These are phyloP conservation scores for Pogonocichla stellata DNA, from an alignment of 2,113 vertebrate species.

Conservation along the genomic window DNA sequence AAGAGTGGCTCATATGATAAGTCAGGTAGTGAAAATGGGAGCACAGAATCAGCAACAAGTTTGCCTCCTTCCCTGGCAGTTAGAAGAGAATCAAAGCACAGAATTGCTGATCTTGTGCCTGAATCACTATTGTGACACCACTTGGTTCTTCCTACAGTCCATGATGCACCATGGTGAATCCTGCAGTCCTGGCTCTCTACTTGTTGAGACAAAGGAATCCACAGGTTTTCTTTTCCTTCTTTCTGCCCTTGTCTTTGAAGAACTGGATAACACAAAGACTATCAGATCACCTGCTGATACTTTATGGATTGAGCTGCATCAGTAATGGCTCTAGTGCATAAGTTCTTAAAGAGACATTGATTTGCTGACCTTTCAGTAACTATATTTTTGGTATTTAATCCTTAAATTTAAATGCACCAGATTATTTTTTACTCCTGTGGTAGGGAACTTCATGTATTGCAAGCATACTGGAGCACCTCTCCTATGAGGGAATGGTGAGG, in stretches of 20 bases:
- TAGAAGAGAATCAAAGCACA: background rate
- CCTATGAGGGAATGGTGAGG: background rate
- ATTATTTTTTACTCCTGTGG: background rate
- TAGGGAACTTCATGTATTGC: background rate
- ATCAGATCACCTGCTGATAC: background rate
- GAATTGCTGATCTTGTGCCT: background rate
- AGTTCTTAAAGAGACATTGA: background rate
- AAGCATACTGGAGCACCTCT: background rate
- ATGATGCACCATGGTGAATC: background rate
- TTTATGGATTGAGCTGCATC: background rate
- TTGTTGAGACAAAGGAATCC: background rate
- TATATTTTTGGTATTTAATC: background rate
- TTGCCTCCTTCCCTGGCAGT: background rate
- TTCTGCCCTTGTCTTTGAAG: background rate
- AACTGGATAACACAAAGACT: background rate
- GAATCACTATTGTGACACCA: background rate
- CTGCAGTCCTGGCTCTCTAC: background rate
- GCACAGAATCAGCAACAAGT: background rate
- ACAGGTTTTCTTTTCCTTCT: background rate
- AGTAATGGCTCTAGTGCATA: background rate
- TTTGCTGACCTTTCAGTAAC: background rate
- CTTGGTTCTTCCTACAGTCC: background rate
- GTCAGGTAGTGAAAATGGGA: background rate
- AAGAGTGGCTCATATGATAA: background rate
- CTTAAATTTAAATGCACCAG: background rate